Percentiles rank a stretch among this genome's conserved stretches.
Evolutionary conservation across 2,797 vertebrate genomes (phyloP).

Genomic region (Falco peregrinus): DNA sequence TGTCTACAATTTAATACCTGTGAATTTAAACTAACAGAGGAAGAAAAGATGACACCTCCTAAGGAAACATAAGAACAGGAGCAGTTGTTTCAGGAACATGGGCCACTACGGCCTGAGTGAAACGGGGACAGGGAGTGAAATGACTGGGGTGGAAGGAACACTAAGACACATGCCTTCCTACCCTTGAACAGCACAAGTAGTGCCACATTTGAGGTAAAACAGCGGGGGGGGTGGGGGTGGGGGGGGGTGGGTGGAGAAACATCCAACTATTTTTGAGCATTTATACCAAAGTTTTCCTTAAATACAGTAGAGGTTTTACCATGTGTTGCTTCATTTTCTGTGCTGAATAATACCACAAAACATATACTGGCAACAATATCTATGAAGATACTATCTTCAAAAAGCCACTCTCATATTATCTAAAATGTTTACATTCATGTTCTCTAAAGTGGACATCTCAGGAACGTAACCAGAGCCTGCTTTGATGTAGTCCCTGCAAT

Average conservation of each 20-base stretch:
- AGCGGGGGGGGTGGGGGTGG: too few relatives aligned
- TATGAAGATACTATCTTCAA: background rate
- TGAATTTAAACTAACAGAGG: background rate
- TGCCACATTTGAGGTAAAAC: fast-evolving
- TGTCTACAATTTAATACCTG: background rate
- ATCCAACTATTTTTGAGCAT: background rate
- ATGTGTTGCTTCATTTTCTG: fast-evolving
- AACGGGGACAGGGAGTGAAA: background rate
- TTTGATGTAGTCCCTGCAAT: background rate
- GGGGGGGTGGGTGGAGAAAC: too few relatives aligned
- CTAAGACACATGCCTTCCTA: background rate
- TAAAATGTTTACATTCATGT: fast-evolving
- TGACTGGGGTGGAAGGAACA: background rate
- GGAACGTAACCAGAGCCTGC: background rate
- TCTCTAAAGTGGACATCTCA: background rate
- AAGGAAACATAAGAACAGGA: background rate
- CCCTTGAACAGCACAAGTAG: background rate
- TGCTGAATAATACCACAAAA: background rate
- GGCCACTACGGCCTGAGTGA: fast-evolving
- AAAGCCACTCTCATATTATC: background rate
- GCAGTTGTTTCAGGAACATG: background rate
- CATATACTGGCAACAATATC: background rate
- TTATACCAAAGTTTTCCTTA: background rate
- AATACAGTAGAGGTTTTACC: background rate
- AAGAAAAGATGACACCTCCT: background rate